Evolutionary conservation across 2,113 vertebrate species (phyloP).

Genomic region (Lota lota): DNA sequence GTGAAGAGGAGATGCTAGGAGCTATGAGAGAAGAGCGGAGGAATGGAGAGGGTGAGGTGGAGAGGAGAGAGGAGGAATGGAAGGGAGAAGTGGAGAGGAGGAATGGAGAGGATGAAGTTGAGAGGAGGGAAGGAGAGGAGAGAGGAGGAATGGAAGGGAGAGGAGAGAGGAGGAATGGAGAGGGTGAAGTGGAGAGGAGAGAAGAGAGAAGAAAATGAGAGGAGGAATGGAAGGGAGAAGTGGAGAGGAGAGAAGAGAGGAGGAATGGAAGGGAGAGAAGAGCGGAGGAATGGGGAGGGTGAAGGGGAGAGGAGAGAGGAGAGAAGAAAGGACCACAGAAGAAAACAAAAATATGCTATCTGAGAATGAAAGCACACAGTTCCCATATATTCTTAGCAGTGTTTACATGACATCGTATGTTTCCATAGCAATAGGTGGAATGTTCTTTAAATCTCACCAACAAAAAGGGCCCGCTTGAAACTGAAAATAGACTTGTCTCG

Average conservation of each 20-base stretch:
- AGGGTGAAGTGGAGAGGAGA: neutral
- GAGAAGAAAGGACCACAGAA: neutral
- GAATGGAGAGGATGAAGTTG: neutral
- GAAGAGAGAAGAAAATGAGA: neutral
- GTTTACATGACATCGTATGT: too few species aligned
- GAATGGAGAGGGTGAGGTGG: neutral
- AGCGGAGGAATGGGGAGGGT: neutral
- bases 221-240: neutral
- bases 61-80: neutral
- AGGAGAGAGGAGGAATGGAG: neutral
- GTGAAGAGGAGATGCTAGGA: neutral
- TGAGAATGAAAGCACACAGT: too few species aligned
- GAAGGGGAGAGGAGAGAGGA: slow-evolving; percentile 8
- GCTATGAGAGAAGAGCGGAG: neutral
- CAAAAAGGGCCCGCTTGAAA: too few species aligned
- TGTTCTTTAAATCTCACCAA: too few species aligned
- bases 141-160: neutral
- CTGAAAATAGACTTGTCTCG: too few species aligned
- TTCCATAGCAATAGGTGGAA: too few species aligned
- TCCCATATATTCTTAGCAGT: too few species aligned
- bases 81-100: neutral
- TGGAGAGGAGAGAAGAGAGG: neutral
- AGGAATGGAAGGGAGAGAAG: neutral
- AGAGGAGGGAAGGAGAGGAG: neutral
- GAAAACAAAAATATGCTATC: too few species aligned